Base-by-base conservation (phyloP, 1,140 invertebrate species). In the Gonioctena quinquepunctata region DNA sequence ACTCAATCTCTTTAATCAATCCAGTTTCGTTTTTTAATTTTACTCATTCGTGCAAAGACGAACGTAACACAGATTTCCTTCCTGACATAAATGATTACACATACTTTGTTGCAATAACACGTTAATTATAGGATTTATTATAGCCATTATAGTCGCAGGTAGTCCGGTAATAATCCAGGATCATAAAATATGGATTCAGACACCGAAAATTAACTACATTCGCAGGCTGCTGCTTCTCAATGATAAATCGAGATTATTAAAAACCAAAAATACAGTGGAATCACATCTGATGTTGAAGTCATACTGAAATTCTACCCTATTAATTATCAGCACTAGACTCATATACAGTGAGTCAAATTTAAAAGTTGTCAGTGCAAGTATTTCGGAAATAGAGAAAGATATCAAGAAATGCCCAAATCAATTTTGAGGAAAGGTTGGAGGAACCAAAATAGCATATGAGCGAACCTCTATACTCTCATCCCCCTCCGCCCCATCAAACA, bases 81-180 rank as follows among this genome's bases (percentile, higher is more conserved):
- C n/a, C n/a, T n/a, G n/a, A n/a, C n/a, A n/a, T n/a, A n/a, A n/a
- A n/a, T n/a, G n/a, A 42, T 42, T 42, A 8, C n/a, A 3, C 33
- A 13, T 3, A 42, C n/a, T 42, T 42, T n/a, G 1, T 13, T 13
- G 2, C 1, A 42, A 23, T 13, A 16, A 27, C 4, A 11, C 16
- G 25, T 59, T 27, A 59, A 59, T 23, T 59, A 25, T 25, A 13
- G 25, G 25, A 21, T 59, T 59, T 23, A 59, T 59, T 21, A 27
- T n/a, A n/a, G 56, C 23, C 23, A 59, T 59, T 59, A 27, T 19
- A 59, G n/a, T 59, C 25, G n/a, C 56, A 59, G 56, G 25, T 59
- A 59, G 56, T 22, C 21, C 8, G 5, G 8, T 25, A 27, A 25
- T 25, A 59, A 25, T 42, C 33, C 33, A 13, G n/a, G 0, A 3